Conservation (phyloP, 23 tunicate species). For the Styela clava region DNA sequence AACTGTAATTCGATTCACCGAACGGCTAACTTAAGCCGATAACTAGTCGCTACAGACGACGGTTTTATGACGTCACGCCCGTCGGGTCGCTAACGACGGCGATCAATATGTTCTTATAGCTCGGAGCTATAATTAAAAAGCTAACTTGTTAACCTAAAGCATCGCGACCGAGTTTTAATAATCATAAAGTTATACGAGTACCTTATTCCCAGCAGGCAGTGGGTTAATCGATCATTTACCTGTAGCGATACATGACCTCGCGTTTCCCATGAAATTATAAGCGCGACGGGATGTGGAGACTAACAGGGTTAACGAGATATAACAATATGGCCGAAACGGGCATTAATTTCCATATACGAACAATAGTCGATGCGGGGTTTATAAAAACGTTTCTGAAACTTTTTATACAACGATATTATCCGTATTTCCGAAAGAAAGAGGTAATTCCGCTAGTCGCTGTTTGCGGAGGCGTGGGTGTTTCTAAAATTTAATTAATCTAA, state of each 20-base stretch:
- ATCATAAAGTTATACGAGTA: not conserved
- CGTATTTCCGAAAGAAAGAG: not conserved
- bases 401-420: too few species aligned
- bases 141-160: not conserved
- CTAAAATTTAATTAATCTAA: too few species aligned
- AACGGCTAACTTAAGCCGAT: too few species aligned
- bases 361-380: not conserved
- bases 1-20: too few species aligned
- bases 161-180: not conserved
- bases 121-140: not conserved
- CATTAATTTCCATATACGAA: not conserved
- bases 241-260: not conserved
- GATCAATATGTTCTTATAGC: not conserved
- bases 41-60: not conserved
- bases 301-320: not conserved
- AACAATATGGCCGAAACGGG: not conserved
- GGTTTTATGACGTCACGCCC: not conserved
- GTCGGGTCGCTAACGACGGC: not conserved
- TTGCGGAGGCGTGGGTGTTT: too few species aligned
- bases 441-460: too few species aligned
- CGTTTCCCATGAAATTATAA: not conserved
- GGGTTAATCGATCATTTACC: not conserved
- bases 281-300: not conserved
- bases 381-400: not conserved
- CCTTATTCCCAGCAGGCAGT: not conserved